Evolutionary conservation across 2,888 invertebrate species (phyloP).

Genomic region (Paralinhomoeus sp.): DNA sequence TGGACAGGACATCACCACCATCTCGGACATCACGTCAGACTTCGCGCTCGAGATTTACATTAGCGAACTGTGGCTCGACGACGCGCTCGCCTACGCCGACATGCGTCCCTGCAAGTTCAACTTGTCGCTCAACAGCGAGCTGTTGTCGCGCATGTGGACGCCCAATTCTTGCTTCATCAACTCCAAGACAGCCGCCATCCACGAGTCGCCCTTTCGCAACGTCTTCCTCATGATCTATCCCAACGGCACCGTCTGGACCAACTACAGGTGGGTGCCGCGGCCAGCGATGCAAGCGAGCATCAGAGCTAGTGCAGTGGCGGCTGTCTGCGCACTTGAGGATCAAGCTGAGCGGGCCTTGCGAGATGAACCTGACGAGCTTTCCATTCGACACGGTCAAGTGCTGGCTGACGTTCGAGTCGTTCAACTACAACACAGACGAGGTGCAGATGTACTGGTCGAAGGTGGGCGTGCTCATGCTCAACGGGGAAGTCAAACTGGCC

Average conservation of each 20-base stretch:
- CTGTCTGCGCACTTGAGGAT: too few species aligned
- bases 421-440: slow-evolving; percentile 26
- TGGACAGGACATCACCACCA: slow-evolving; percentile 8
- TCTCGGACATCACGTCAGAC: slow-evolving; percentile 7
- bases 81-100: slow-evolving; percentile 16
- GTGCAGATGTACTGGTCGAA: slow-evolving; percentile 21
- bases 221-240: slow-evolving; percentile 24
- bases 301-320: too few species aligned
- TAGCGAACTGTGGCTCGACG: slow-evolving; percentile 24
- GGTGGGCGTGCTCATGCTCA: slow-evolving; percentile 19
- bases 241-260: slow-evolving; percentile 24
- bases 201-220: slow-evolving; percentile 23
- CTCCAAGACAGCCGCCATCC: slow-evolving; percentile 24
- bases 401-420: slow-evolving; percentile 22
- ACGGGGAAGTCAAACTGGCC: slow-evolving; percentile 24
- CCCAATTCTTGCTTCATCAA: slow-evolving; percentile 23
- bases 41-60: slow-evolving; percentile 20
- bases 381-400: slow-evolving; percentile 25
- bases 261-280: slow-evolving; percentile 18
- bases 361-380: slow-evolving; percentile 21
- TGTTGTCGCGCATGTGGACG: slow-evolving; percentile 15
- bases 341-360: slow-evolving; percentile 14
- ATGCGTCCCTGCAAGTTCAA: slow-evolving; percentile 24
- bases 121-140: slow-evolving; percentile 19
- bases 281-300: too few species aligned